These are phyloP conservation scores for Nesometra sesokonis DNA, from an alignment of 35 echinoderm and acorn worm species.

Conservation along the genomic window DNA sequence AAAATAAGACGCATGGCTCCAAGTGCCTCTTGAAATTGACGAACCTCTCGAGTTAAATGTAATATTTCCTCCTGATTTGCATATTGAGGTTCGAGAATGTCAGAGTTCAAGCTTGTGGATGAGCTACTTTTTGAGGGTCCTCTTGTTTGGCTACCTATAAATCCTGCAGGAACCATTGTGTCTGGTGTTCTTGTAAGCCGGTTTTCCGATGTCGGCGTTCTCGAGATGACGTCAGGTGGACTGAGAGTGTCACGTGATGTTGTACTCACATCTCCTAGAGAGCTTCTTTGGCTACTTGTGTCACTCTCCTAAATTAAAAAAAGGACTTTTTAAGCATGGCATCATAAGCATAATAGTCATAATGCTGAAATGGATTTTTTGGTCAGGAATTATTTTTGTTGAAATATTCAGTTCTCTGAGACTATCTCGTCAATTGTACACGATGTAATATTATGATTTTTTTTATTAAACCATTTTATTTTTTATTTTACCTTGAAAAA, in stretches of 20 bases:
- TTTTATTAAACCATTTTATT: no score
- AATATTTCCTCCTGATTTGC: slow-evolving; percentile 92
- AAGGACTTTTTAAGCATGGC: neutral
- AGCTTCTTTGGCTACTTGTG: neutral
- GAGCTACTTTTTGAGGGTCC: slow-evolving; percentile 73
- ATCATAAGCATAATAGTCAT: no score
- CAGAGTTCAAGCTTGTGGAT: slow-evolving; percentile 86
- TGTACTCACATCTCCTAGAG: neutral
- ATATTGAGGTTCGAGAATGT: slow-evolving; percentile 66
- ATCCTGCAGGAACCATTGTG: neutral
- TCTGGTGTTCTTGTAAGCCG: neutral
- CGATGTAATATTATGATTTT: no score
- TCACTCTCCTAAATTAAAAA: neutral
- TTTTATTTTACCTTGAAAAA: no score
- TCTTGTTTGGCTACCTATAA: neutral
- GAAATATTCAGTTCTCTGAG: no score
- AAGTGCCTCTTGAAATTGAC: slow-evolving; percentile 72
- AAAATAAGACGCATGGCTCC: slow-evolving; percentile 53
- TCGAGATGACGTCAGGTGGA: neutral
- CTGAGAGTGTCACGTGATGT: neutral
- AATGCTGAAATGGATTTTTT: no score
- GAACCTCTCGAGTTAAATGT: slow-evolving; percentile 71
- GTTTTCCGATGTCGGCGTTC: neutral
- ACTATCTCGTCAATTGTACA: no score
- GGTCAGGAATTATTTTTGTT: no score